These are phyloP conservation scores for Acestrorhynchus altus DNA, from an alignment of 2,797 vertebrate genomes.

Conservation along the genomic window DNA sequence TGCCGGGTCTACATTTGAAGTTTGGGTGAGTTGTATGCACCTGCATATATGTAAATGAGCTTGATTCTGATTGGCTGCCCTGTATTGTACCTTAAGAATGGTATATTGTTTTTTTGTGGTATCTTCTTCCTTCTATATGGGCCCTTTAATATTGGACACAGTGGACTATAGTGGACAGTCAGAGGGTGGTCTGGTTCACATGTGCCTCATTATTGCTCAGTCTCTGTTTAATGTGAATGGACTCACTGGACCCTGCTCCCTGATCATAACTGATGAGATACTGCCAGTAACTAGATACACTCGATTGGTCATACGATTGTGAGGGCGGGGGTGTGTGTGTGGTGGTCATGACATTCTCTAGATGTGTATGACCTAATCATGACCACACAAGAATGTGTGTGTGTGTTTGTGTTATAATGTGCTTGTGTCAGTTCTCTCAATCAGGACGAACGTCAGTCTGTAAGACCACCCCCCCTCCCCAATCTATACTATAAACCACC, in stretches of 20 bases:
- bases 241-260: neutral
- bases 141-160: neutral
- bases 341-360: neutral
- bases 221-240: conserved; percentile 21
- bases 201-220: conserved; percentile 25
- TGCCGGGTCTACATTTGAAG: too few relatives aligned
- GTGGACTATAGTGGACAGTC: neutral
- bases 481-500: conserved; percentile 5
- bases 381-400: neutral
- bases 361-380: neutral
- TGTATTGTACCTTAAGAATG: too few relatives aligned
- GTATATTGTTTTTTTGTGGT: too few relatives aligned
- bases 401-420: conserved; percentile 8
- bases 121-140: too few relatives aligned
- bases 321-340: neutral
- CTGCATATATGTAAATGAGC: too few relatives aligned
- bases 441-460: conserved; percentile 10
- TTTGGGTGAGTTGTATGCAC: too few relatives aligned
- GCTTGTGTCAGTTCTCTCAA: neutral
- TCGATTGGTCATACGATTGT: neutral
- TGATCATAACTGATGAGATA: neutral
- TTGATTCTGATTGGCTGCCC: too few relatives aligned
- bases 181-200: conserved; percentile 14
- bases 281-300: neutral
- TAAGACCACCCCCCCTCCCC: too few relatives aligned